These are phyloP conservation scores for Pteria penguin DNA, from an alignment of 2,888 invertebrate genomes.

Conservation along the genomic window DNA sequence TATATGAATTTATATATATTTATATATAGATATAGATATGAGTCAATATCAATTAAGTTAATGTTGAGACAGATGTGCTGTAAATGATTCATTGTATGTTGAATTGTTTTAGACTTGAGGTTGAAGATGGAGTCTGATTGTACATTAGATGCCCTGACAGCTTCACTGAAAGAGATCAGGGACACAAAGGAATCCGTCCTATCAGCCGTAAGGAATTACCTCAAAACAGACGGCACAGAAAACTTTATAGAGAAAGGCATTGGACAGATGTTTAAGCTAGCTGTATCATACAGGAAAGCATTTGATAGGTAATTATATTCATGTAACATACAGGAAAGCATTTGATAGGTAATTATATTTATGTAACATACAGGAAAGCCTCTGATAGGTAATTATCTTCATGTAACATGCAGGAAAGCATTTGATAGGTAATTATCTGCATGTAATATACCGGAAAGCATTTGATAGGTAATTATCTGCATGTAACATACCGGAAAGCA, in stretches of 20 bases:
- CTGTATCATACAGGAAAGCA: conserved; percentile 55
- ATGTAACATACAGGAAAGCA: conserved; percentile 54
- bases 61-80: too few species aligned
- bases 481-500: too few species aligned
- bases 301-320: conserved; percentile 61
- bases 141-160: not conserved
- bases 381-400: conserved; percentile 61
- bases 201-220: not conserved
- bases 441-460: too few species aligned
- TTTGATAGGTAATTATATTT: conserved; percentile 61
- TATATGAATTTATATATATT: too few species aligned
- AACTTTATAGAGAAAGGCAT: conserved; percentile 66
- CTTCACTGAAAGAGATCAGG: not conserved
- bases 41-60: too few species aligned
- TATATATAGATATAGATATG: too few species aligned
- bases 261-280: conserved; percentile 63
- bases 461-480: too few species aligned
- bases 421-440: conserved; percentile 61
- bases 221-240: conserved; percentile 40
- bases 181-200: conserved; percentile 3
- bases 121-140: not conserved
- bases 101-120: not conserved
- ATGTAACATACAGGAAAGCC: conserved; percentile 55
- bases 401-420: conserved; percentile 54
- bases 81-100: too few species aligned